Evolutionary conservation across 2,797 vertebrate species (phyloP), one percentile per base, ranked within the genome.

Genomic region (Cyprinodon diabolis): DNA sequence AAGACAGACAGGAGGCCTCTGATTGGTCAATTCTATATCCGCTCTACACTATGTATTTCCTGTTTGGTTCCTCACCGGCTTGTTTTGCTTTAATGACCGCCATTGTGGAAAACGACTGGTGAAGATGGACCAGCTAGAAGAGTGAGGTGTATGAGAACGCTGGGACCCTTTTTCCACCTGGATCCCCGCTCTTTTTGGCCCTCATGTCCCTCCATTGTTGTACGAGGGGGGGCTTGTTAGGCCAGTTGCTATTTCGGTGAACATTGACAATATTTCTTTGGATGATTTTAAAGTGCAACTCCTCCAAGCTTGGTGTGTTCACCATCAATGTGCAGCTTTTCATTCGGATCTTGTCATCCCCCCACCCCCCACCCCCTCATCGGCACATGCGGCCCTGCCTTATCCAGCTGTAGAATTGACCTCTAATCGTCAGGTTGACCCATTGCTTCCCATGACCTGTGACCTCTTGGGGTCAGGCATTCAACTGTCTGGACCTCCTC

Each of bases 371-470:
- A 1, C 17, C 6, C 51, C 51, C 19, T 0, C 62, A 54, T 10
- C 45, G 62, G 84, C 87, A 84, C 84, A 84, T 81, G 78, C 71
- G 6, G 69, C 78, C 80, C 63, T 66, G 78, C 69, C 79, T 84
- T 66, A 76, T 73, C 88, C 85, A 88, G 87, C 81, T 76, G 72
- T 88, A 83, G 79, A 87, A 86, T 82, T 86, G 89, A 91, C 85
- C 85, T 87, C 72, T 55, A 74, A 83, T 89, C 88, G 87, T 89
- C 71, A 66, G 76, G 78, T 65, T 84, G 88, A 87, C 89, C 84
- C 45, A 5, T 86, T 83, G 88, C 79, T 93, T 92, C 91, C 87
- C 91, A 91, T 91, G 87, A 90, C 90, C 93, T 87, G 80, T 91
- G 87, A 90, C 86, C 85, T 80, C 66, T 15, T 0, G 1, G 79